Conservation (phyloP, 2,888 invertebrate genomes). For the Cantharis rustica region DNA sequence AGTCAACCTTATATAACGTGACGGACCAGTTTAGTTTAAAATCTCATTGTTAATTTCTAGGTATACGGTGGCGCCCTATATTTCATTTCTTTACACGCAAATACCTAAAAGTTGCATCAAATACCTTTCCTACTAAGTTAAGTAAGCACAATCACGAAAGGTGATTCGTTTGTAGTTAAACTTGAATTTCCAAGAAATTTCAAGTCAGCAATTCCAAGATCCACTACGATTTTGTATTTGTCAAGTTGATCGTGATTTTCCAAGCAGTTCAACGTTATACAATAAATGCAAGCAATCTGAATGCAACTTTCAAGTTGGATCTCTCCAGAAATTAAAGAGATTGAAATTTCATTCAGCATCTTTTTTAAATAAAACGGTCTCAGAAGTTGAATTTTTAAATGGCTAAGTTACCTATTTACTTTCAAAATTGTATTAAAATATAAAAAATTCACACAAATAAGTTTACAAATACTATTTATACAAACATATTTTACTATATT, state of each 20-base stretch:
- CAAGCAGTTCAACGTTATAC: not conserved
- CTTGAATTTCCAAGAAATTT: not conserved
- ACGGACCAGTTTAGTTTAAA: too few relatives aligned
- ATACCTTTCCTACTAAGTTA: too few relatives aligned
- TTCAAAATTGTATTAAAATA: not conserved
- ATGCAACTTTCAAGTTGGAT: not conserved
- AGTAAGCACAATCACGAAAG: too few relatives aligned
- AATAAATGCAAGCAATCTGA: not conserved
- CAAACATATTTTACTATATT: not conserved
- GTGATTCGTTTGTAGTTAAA: not conserved
- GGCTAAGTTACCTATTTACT: not conserved
- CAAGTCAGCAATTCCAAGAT: not conserved
- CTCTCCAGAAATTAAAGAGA: not conserved
- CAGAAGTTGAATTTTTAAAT: not conserved
- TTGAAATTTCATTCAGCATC: not conserved
- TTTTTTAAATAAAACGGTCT: not conserved
- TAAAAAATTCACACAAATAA: not conserved
- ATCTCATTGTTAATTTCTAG: too few relatives aligned
- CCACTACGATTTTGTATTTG: not conserved
- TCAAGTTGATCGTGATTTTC: not conserved
- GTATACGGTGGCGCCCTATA: too few relatives aligned
- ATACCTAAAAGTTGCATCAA: too few relatives aligned
- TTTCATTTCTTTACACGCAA: too few relatives aligned
- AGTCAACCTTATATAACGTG: too few relatives aligned
- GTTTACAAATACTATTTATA: not conserved